Conservation (phyloP, 2,888 invertebrate genomes). For the Ashinkailepas kermadecensis region DNA sequence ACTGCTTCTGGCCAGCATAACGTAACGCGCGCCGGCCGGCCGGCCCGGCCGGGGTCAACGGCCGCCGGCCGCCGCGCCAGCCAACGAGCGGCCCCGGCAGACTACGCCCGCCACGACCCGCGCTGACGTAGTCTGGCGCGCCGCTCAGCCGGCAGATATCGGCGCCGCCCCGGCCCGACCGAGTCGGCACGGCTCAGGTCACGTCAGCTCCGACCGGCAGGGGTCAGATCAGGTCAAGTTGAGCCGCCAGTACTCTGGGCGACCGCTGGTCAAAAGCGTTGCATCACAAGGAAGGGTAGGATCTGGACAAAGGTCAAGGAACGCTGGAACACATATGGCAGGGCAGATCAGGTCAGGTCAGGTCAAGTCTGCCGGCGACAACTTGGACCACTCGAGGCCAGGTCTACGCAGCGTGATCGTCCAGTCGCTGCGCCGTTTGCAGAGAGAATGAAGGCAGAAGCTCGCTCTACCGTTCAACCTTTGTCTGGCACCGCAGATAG, state of each 20-base stretch:
- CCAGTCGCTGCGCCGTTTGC: background rate
- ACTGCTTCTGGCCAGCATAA: background rate
- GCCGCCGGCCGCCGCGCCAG: background rate
- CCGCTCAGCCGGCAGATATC: no score
- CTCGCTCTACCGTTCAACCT: background rate
- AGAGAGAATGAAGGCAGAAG: background rate
- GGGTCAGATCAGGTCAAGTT: no score
- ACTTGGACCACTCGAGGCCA: no score
- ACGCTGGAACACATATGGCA: no score
- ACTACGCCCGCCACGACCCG: background rate
- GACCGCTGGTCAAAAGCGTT: no score
- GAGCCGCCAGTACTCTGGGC: no score
- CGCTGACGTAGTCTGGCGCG: background rate
- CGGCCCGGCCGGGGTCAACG: constrained; percentile 4
- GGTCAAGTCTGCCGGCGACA: background rate
- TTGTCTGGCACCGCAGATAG: background rate
- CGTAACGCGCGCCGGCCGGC: constrained; percentile 3
- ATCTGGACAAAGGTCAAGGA: no score
- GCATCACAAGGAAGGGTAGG: no score
- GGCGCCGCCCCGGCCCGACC: no score
- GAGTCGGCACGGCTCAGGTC: no score
- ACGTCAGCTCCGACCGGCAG: no score
- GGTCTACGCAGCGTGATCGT: background rate
- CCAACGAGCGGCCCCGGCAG: background rate
- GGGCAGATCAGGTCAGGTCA: background rate